These are phyloP conservation scores for Eira barbara DNA, from an alignment of 2,113 vertebrate species.

Conservation along the genomic window DNA sequence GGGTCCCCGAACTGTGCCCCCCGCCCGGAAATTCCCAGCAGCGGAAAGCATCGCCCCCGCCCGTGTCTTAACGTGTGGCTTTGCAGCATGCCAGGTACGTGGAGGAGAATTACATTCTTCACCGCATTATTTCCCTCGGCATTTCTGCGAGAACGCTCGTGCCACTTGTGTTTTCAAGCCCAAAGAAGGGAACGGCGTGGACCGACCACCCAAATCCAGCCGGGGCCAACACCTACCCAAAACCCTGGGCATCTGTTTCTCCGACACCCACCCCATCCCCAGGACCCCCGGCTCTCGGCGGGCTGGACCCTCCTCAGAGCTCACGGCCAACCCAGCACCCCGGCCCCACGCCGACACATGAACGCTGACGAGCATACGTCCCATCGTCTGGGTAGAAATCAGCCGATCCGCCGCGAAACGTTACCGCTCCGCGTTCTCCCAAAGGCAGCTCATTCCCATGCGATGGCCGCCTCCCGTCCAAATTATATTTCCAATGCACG, in stretches of 20 bases:
- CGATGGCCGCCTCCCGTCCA: rapidly evolving
- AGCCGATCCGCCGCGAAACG: rapidly evolving
- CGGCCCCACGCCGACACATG: rapidly evolving
- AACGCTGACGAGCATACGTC: rapidly evolving
- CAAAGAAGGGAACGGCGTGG: rapidly evolving
- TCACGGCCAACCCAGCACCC: rapidly evolving
- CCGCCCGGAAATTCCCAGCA: rapidly evolving
- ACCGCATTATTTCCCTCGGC: neutral
- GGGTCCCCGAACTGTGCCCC: neutral
- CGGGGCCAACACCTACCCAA: neutral
- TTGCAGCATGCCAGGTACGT: rapidly evolving
- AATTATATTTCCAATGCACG: neutral
- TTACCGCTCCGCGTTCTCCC: rapidly evolving
- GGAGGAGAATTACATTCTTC: neutral
- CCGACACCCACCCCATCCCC: neutral
- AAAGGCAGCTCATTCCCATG: rapidly evolving
- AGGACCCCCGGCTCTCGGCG: rapidly evolving
- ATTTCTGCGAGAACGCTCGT: neutral
- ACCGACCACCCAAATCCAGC: too few species aligned
- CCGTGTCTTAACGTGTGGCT: neutral
- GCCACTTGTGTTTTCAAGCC: neutral
- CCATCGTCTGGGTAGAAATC: neutral
- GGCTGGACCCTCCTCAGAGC: neutral
- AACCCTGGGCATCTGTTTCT: too few species aligned
- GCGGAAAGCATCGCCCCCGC: rapidly evolving